Conservation (phyloP, 2,888 invertebrate genomes). For the Hypsopygia costalis region DNA sequence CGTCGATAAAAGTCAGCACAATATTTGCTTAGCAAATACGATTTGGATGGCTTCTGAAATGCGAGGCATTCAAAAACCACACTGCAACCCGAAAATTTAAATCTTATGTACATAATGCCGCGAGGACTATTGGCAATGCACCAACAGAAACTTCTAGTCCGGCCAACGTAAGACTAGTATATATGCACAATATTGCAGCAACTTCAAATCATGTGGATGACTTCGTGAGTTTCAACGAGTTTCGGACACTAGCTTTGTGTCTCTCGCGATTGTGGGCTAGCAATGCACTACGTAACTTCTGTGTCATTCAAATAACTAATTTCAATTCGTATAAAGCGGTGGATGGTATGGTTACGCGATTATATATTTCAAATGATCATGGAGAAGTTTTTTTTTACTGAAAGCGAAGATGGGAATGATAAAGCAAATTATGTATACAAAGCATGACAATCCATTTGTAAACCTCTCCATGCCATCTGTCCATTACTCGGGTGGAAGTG, state of each 20-base stretch:
- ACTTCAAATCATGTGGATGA: conserved; percentile 45
- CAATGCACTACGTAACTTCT: conserved; percentile 44
- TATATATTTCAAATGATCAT: conserved; percentile 41
- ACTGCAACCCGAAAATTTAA: conserved; percentile 62
- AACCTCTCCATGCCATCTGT: conserved; percentile 56
- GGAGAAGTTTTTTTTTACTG: conserved; percentile 42
- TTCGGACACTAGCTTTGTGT: conserved; percentile 34
- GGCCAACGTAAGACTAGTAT: conserved; percentile 42
- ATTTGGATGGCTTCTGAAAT: conserved; percentile 15
- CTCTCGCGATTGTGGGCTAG: conserved; percentile 35
- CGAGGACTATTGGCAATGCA: conserved; percentile 53
- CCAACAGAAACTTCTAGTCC: conserved; percentile 49
- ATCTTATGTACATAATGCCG: conserved; percentile 64
- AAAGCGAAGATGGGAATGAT: conserved; percentile 38
- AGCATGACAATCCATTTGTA: conserved; percentile 27
- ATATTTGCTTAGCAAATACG: conserved; percentile 15
- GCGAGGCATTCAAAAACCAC: conserved; percentile 32
- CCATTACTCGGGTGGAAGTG: conserved; percentile 15
- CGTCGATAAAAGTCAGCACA: not conserved
- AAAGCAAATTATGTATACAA: conserved; percentile 39
- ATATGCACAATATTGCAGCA: conserved; percentile 41
- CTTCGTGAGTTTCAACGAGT: conserved; percentile 46
- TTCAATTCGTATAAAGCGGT: conserved; percentile 43
- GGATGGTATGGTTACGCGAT: conserved; percentile 37
- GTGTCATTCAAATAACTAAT: conserved; percentile 41